Percentiles rank a stretch among this genome's conserved stretches.
Evolutionary conservation across 2,888 invertebrate genomes (phyloP).

Genomic region (Calameuta pallipes): DNA sequence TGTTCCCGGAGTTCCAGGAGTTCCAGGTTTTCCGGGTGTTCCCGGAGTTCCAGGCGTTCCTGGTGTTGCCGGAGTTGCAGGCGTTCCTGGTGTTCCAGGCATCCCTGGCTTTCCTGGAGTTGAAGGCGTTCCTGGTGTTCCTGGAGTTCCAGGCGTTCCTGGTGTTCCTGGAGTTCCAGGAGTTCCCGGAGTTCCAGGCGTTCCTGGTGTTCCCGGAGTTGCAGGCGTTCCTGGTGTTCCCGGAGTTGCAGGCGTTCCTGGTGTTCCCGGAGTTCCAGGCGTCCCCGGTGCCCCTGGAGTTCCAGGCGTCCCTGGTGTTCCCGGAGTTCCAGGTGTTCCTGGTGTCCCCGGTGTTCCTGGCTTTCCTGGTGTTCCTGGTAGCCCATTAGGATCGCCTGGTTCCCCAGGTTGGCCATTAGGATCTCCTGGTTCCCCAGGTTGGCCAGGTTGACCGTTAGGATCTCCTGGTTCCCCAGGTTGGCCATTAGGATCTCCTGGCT

Average conservation of each 20-base stretch:
- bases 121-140: slow-evolving; percentile 28
- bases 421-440: not conserved
- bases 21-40: slow-evolving; percentile 33
- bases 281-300: slow-evolving; percentile 32
- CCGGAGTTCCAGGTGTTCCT: slow-evolving; percentile 19
- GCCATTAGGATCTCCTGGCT: slow-evolving; percentile 25
- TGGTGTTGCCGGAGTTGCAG: slow-evolving; percentile 34
- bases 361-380: slow-evolving; percentile 34
- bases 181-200: slow-evolving; percentile 32
- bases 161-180: slow-evolving; percentile 22
- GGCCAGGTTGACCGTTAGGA: slow-evolving; percentile 27
- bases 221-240: slow-evolving; percentile 27
- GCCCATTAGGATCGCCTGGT: slow-evolving; percentile 27
- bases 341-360: slow-evolving; percentile 21
- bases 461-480: not conserved
- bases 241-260: slow-evolving; percentile 37
- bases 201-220: slow-evolving; percentile 25
- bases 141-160: slow-evolving; percentile 30
- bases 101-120: slow-evolving; percentile 21
- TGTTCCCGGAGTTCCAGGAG: slow-evolving; percentile 24
- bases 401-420: slow-evolving; percentile 31
- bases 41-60: slow-evolving; percentile 25
- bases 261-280: slow-evolving; percentile 23
- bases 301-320: slow-evolving; percentile 32
- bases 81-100: slow-evolving; percentile 28